phyloP scores from a whole-genome alignment of 2,113 vertebrate species.

The Eulemur rufifrons region DNA sequence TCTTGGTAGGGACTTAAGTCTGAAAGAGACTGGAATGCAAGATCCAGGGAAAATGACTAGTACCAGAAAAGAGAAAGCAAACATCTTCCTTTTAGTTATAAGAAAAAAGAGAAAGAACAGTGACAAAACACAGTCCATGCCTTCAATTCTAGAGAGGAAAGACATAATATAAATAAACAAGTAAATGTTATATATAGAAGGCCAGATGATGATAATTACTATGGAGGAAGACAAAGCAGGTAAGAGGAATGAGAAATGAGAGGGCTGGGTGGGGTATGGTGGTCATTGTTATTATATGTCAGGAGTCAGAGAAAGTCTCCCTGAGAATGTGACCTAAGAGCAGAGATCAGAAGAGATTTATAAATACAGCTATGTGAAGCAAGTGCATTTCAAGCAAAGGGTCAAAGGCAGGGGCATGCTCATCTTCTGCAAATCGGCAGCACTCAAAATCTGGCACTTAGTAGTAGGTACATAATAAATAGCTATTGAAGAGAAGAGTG shows the following conservation, averaged over 20 bases:
- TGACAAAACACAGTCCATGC: background rate
- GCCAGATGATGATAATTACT: background rate
- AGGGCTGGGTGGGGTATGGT: accelerated
- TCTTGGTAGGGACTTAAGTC: accelerated
- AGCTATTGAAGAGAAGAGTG: background rate
- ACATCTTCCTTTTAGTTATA: background rate
- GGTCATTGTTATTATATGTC: background rate
- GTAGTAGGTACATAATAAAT: background rate
- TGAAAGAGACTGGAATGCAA: background rate
- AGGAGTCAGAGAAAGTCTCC: background rate
- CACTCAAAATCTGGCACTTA: background rate
- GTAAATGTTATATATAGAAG: background rate
- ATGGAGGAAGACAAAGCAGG: background rate
- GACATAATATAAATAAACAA: background rate
- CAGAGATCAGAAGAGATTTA: background rate
- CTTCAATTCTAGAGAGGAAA: background rate
- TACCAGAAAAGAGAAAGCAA: background rate
- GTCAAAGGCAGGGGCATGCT: background rate
- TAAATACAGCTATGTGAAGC: background rate
- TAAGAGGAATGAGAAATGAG: too few relatives aligned
- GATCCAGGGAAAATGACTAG: background rate
- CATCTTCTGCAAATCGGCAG: background rate
- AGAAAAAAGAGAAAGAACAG: background rate
- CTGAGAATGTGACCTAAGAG: background rate
- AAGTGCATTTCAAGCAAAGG: background rate